Conservation (phyloP, 2,113 vertebrate species). For the Opisthocomus hoazin region DNA sequence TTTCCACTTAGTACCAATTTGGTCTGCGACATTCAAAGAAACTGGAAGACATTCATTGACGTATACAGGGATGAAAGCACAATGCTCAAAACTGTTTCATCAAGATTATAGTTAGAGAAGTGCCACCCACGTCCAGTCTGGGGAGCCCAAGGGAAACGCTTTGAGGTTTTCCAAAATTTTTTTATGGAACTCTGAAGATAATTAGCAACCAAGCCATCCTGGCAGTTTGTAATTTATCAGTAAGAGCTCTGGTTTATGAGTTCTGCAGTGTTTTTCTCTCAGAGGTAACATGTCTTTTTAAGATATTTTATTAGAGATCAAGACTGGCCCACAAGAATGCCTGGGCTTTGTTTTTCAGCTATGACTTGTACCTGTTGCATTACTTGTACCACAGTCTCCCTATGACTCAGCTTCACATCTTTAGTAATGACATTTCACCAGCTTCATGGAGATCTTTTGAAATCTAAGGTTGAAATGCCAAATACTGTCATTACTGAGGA, state of each 20-base stretch:
- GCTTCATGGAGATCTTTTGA: neutral
- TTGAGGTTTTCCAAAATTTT: neutral
- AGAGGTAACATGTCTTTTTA: neutral
- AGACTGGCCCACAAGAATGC: neutral
- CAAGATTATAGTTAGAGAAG: neutral
- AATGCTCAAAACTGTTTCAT: neutral
- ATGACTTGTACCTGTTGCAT: neutral
- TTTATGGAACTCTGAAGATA: neutral
- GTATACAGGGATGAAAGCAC: neutral
- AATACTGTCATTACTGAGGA: neutral
- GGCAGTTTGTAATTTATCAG: neutral
- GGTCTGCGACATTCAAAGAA: neutral
- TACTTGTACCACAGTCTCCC: neutral
- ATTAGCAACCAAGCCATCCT: neutral
- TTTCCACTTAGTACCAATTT: neutral
- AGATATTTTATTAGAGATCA: neutral
- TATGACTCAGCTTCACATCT: neutral
- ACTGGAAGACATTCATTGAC: neutral
- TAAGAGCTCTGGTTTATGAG: neutral
- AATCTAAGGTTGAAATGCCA: neutral
- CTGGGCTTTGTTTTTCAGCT: neutral
- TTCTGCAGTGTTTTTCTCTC: neutral
- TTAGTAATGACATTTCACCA: neutral
- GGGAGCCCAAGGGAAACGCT: neutral
- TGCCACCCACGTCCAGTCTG: neutral